Evolutionary conservation across 2,888 invertebrate genomes (phyloP).

Genomic region (Geotrupes spiniger): DNA sequence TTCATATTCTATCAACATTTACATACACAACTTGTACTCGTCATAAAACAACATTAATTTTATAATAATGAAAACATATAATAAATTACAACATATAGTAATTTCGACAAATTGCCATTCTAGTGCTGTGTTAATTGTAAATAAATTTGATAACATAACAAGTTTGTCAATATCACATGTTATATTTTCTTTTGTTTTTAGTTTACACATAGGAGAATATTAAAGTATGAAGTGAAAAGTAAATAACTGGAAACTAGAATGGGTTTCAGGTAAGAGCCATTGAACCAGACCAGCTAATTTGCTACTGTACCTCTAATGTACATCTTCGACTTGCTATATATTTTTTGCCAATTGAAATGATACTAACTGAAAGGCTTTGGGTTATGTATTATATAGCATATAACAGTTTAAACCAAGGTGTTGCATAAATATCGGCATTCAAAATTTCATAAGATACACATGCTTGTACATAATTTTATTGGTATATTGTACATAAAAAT

Average conservation of each 20-base stretch:
- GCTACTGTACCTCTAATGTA: constrained; percentile 23
- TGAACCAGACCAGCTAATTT: constrained; percentile 7
- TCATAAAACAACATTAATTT: constrained; percentile 12
- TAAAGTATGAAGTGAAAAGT: not conserved
- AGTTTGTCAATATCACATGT: constrained; percentile 20
- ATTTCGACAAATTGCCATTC: constrained; percentile 1
- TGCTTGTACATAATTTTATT: no score
- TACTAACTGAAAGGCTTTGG: no score
- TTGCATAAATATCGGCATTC: no score
- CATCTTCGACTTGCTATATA: constrained; percentile 28
- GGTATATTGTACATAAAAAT: no score
- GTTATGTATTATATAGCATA: no score
- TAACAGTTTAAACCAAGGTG: no score
- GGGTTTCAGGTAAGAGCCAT: constrained; percentile 9
- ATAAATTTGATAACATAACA: constrained; percentile 7
- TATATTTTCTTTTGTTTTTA: constrained; percentile 10
- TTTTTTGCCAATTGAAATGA: not conserved
- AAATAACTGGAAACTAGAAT: not conserved
- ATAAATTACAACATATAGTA: constrained; percentile 15
- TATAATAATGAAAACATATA: constrained; percentile 5
- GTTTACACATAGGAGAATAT: not conserved
- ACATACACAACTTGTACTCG: constrained; percentile 16
- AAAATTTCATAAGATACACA: no score
- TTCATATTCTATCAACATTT: constrained; percentile 16
- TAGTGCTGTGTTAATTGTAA: no score